Percentiles rank a stretch among this genome's conserved stretches.
These are phyloP conservation scores for Pedetes capensis DNA, from an alignment of 2,113 vertebrate species.

Conservation along the genomic window DNA sequence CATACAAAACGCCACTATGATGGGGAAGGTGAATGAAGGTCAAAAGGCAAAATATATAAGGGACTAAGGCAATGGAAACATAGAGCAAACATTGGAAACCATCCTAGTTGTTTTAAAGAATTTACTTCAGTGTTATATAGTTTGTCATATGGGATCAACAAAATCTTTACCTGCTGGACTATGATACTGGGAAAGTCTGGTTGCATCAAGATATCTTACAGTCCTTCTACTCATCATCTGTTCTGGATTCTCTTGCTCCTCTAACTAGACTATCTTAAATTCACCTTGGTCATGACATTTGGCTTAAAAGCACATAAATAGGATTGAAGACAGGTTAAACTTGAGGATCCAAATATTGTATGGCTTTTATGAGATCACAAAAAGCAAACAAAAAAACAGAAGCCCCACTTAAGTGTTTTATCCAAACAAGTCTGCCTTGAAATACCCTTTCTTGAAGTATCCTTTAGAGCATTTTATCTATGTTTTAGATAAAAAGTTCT, in stretches of 20 bases:
- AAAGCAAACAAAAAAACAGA: neutral
- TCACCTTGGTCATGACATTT: neutral
- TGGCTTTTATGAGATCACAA: conserved; percentile 10
- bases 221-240: neutral
- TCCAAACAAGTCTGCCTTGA: neutral
- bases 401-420: neutral
- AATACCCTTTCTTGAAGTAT: neutral
- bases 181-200: neutral
- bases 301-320: neutral
- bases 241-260: neutral
- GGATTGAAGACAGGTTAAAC: neutral
- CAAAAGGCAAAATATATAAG: neutral
- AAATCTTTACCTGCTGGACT: neutral
- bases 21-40: neutral
- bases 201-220: neutral
- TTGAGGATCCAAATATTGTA: neutral
- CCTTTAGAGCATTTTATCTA: neutral
- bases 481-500: neutral
- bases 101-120: neutral
- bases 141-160: neutral
- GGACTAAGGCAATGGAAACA: neutral
- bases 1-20: neutral
- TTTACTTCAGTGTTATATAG: neutral
- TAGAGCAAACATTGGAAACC: neutral
- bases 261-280: neutral